phyloP scores from a whole-genome alignment of 1,140 invertebrate species.

The Mactra quadrangularis region DNA sequence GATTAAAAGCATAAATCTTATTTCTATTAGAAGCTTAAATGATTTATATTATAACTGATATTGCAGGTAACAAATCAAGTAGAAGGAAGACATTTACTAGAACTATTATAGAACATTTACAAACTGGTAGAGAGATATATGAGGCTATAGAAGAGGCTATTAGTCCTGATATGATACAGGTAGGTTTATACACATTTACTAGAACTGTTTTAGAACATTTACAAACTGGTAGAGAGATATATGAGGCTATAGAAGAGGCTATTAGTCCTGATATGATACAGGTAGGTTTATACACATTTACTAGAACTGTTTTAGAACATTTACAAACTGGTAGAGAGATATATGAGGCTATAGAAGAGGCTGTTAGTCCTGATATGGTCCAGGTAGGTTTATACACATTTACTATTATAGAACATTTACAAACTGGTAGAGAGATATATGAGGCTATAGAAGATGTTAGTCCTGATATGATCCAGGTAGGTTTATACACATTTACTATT shows the following conservation, averaged over 20 bases:
- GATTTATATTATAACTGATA: too few species aligned
- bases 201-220: slow-evolving; percentile 68
- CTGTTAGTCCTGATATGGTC: slow-evolving; percentile 72
- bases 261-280: slow-evolving; percentile 73
- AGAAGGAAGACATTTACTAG: slow-evolving; percentile 24
- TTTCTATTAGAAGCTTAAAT: too few species aligned
- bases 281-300: slow-evolving; percentile 63
- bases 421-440: slow-evolving; percentile 75
- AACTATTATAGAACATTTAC: slow-evolving; percentile 68
- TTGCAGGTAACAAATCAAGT: too few species aligned
- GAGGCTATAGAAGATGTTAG: slow-evolving; percentile 71
- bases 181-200: too few species aligned
- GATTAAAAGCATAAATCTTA: too few species aligned
- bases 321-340: slow-evolving; percentile 76
- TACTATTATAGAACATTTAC: slow-evolving; percentile 68
- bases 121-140: slow-evolving; percentile 76
- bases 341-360: slow-evolving; percentile 71
- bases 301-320: slow-evolving; percentile 63
- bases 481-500: too few species aligned
- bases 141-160: slow-evolving; percentile 71
- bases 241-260: slow-evolving; percentile 72
- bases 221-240: slow-evolving; percentile 74
- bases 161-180: slow-evolving; percentile 75
- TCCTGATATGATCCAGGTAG: slow-evolving; percentile 75
- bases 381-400: too few species aligned